Evolutionary conservation across 2,797 vertebrate genomes (phyloP), one percentile per base, ranked within the genome.

Genomic region (Enteromius paludinosus): DNA sequence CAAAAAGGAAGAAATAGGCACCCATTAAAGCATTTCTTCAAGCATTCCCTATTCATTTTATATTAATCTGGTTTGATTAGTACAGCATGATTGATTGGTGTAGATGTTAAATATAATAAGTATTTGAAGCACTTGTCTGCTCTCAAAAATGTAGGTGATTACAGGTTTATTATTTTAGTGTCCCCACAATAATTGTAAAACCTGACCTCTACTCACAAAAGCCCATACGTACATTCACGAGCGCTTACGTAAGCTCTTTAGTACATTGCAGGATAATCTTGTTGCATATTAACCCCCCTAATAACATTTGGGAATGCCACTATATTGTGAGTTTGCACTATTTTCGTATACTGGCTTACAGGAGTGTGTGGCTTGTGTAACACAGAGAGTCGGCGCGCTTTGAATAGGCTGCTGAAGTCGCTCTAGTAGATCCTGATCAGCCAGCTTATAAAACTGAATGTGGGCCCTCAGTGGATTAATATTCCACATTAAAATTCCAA

Each of bases 401-500:
- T 90, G 83, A 78, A 83, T 78, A 81, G 76, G 83, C 83, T 79
- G 84, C 76, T 75, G 73, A 56, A 86, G 85, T 86, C 87, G 84
- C 87, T 52, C 85, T 87, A 41, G 52, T 75, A 82, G 87, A 92
- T 92, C 91, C 88, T 89, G 90, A 91, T 93, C 93, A 91, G 90
- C 88, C 90, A 86, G 89, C 86, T 93, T 92, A 90, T 90, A 88
- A 93, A 92, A 87, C 88, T 83, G 86, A 92, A 91, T 91, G 91
- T 90, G 88, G 88, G 89, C 89, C 75, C 79, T 92, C 89, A 89
- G 90, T 91, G 90, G 92, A 95, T 95, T 94, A 93, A 91, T 91
- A 92, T 91, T 92, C 90, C 89, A 90, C 89, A 93, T 93, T 92
- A 90, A 93, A 93, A 93, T 93, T 88, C 89, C 91, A 94, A 92